Base-by-base conservation (phyloP, 2,888 invertebrate genomes). In the Agrypnus murinus region DNA sequence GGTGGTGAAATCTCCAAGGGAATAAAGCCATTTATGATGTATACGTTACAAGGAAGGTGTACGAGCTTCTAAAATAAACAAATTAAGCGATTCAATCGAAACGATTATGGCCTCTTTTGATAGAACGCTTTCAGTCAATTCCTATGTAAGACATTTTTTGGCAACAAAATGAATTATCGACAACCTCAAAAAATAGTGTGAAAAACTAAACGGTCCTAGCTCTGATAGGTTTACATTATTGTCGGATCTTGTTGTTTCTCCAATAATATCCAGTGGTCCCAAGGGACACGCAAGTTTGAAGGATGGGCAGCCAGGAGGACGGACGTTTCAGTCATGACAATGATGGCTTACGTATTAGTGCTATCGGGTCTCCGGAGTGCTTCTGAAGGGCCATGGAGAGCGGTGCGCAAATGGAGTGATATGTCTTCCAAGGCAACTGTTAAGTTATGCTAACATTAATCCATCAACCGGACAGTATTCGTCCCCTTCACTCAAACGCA, bases 341-440 rank as follows among this genome's bases (percentile, higher is more conserved):
- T 83, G 82, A 82, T 81, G 80, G 81, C 81, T 81, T 80, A 81
- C 79, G 80, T 82, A 82, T 82, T 82, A 83, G 82, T 77, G 74
- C 58, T 67, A 74, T 74, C 80, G 76, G 76, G 77, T 80, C 79
- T 81, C 80, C 72, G 76, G 78, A 77, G 77, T 75, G 75, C 74
- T 73, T 68, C 72, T 77, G 78, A 63, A 65, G 69, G 65, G 65
- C 65, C 73, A 75, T 74, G 73, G 77, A 74, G 78, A 69, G 69
- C 76, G 78, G 77, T 81, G 82, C 81, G 81, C 82, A 84, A 83
- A 83, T 84, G 83, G 83, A 81, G 80, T 80, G 82, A 84, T 83
- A 82, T 82, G 82, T 83, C 83, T 83, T 80, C 79, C 76, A 78
- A 78, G 77, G 77, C 74, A 79, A 75, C 79, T 79, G 78, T 74